Percentiles rank a stretch among this genome's conserved stretches.
These are phyloP conservation scores for Nothocercus nigrocapillus DNA, from an alignment of 2,113 vertebrate genomes.

Conservation along the genomic window DNA sequence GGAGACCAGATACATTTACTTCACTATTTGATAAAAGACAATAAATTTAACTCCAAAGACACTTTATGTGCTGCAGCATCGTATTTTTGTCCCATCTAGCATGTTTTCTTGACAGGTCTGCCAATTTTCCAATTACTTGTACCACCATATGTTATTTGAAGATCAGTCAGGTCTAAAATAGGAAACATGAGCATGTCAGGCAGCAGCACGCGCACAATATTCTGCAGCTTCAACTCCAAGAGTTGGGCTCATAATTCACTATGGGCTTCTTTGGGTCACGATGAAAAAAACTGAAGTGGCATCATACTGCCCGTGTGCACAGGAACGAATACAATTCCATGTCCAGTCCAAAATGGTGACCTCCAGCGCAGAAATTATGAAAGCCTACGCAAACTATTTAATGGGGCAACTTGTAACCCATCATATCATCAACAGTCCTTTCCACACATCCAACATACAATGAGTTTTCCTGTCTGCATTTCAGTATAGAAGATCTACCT, in stretches of 20 bases:
- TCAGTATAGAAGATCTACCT: not conserved
- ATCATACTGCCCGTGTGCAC: conserved; percentile 67
- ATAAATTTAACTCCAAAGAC: conserved; percentile 87
- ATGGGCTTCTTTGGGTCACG: conserved; percentile 34
- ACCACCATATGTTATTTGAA: conserved; percentile 90
- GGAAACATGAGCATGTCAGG: conserved; percentile 83
- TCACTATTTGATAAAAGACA: conserved; percentile 80
- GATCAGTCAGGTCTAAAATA: conserved; percentile 90
- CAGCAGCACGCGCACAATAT: conserved; percentile 83
- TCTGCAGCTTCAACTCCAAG: conserved; percentile 77
- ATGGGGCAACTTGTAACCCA: not conserved
- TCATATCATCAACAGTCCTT: not conserved
- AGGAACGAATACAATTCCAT: conserved; percentile 48
- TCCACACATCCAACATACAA: not conserved
- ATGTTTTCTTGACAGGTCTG: conserved; percentile 92
- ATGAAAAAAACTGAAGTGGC: conserved; percentile 68
- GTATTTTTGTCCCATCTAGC: conserved; percentile 86
- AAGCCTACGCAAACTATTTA: conserved; percentile 25
- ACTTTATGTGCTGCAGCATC: conserved; percentile 81
- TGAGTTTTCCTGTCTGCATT: not conserved
- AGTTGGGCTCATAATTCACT: conserved; percentile 77
- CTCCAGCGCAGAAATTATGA: conserved; percentile 57
- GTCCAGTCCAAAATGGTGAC: conserved; percentile 53
- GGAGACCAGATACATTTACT: conserved; percentile 81
- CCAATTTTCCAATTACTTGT: conserved; percentile 98